Conservation (phyloP, 2,113 vertebrate species). For the Datnioides undecimradiatus region DNA sequence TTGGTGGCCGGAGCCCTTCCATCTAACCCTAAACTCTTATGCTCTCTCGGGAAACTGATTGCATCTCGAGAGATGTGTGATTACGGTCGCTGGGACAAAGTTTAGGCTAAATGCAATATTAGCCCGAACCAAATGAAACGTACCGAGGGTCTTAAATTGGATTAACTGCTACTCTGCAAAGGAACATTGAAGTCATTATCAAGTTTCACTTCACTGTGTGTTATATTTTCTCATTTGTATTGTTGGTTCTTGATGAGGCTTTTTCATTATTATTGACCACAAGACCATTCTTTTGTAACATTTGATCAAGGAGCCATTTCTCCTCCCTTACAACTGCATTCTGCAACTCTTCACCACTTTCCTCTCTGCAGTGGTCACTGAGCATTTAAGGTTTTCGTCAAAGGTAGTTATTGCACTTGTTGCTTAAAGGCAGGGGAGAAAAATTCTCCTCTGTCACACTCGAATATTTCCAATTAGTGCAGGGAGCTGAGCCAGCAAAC, state of each 20-base stretch:
- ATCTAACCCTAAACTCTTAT: slow-evolving; percentile 17
- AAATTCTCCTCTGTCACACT: slow-evolving; percentile 24
- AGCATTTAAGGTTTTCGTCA: not conserved
- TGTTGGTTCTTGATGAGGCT: not conserved
- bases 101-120: slow-evolving; percentile 14
- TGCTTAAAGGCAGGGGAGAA: not conserved
- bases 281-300: not conserved
- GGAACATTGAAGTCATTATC: slow-evolving; percentile 15
- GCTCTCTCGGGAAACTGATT: slow-evolving; percentile 22
- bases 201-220: slow-evolving; percentile 16
- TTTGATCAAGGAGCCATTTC: not conserved
- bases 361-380: not conserved
- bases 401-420: slow-evolving; percentile 1
- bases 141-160: slow-evolving; percentile 5
- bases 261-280: not conserved
- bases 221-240: not conserved
- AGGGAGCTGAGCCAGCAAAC: slow-evolving; percentile 24
- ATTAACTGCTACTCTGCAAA: slow-evolving; percentile 13
- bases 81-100: not conserved
- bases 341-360: not conserved
- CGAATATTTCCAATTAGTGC: slow-evolving; percentile 30
- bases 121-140: slow-evolving; percentile 2
- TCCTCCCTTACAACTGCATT: not conserved
- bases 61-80: slow-evolving; percentile 32
- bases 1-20: slow-evolving; percentile 11